Evolutionary conservation across 2,113 vertebrate genomes (phyloP).

Genomic region (Myanophis thanlyinensis): DNA sequence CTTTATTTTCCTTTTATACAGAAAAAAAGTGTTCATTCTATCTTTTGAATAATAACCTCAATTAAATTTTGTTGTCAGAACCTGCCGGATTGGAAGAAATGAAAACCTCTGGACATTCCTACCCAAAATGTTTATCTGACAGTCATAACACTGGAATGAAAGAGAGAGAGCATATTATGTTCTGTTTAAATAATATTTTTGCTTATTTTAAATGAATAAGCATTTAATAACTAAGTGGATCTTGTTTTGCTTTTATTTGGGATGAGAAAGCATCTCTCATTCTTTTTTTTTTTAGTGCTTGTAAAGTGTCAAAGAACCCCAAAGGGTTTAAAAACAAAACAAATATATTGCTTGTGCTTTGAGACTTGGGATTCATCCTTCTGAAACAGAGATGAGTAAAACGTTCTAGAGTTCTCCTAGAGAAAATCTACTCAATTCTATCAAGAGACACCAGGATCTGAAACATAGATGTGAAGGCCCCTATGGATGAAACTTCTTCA

Average conservation of each 20-base stretch:
- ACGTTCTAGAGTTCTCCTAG: not conserved
- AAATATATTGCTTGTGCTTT: not conserved
- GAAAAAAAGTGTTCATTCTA: not conserved
- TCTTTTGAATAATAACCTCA: not conserved
- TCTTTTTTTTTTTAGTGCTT: not conserved
- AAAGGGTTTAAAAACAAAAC: not conserved
- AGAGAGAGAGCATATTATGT: not conserved
- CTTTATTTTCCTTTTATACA: not conserved
- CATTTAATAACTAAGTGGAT: not conserved
- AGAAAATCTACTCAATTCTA: not conserved
- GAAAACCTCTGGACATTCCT: not conserved
- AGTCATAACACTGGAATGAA: not conserved
- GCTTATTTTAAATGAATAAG: not conserved
- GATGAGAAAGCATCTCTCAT: not conserved
- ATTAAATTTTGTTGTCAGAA: not conserved
- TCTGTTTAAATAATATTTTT: not conserved
- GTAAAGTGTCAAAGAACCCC: not conserved
- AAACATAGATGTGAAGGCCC: not conserved
- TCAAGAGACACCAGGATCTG: not conserved
- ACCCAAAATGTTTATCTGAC: not conserved
- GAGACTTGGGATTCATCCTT: not conserved
- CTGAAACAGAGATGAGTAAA: not conserved
- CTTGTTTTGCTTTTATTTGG: not conserved
- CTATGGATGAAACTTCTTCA: not conserved
- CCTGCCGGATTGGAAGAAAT: not conserved